Evolutionary conservation across 2,888 invertebrate species (phyloP), one percentile per base, ranked within the genome.

Genomic region (Harpalus rubripes): DNA sequence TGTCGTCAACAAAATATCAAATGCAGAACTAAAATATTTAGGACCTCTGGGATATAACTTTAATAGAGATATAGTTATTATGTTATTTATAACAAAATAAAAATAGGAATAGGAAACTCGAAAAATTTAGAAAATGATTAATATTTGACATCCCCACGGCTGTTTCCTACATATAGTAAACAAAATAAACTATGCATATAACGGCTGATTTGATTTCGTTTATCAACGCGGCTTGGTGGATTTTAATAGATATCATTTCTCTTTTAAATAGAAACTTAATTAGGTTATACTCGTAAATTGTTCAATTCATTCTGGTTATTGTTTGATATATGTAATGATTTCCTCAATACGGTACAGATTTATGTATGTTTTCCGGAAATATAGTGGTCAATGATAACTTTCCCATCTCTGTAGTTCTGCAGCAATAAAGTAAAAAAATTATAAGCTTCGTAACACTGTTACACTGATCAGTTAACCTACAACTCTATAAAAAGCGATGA

Each of bases 351-450:
- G 8, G 3, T 16, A 22, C 12, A 12, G 12, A 63, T 63, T 68
- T 26, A 32, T 68, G 32, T 15, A 68, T 39, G 15, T 0, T 68
- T 58, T 56, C 56, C 56, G 56, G 58, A 78, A 56, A 15, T 41
- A 41, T 72, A 59, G 18, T 80, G 61, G 59, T 18, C 79, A 80
- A 5, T 61, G 59, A 41, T 61, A 61, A 59, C 79, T 80, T 80
- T 80, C 79, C 41, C 79, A 32, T 4, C 32, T 32, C 5, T 39
- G 15, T 1, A 15, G 5, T 16, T 5, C 32, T 65, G 65, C 52
- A 74, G 41, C 56, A 15, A 74, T 74, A 74, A 74, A 74, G 44
- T 44, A 22, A 74, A 74, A 74, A 52, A 6, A 8, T 32, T 59
- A 80, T 80, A 32, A 39, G 32, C 16, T 61, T 16, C 79, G 61